Conservation (phyloP, 2,797 vertebrate genomes). For the Pangasius krempfi region DNA sequence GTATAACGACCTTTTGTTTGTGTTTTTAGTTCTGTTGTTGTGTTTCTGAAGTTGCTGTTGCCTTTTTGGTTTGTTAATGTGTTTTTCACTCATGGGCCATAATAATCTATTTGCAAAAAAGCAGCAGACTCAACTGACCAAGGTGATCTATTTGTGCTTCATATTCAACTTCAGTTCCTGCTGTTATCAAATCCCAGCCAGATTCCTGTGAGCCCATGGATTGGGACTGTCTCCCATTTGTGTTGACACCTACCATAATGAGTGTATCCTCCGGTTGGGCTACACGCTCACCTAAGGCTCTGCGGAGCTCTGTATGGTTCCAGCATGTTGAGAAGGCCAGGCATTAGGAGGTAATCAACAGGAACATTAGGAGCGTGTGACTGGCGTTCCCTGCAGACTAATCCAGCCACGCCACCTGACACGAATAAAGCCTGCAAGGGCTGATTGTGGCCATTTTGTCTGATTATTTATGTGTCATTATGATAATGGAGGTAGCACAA, state of each 20-base stretch:
- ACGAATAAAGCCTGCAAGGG: background rate
- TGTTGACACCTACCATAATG: conserved; percentile 35
- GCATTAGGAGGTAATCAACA: conserved; percentile 36
- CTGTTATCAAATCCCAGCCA: background rate
- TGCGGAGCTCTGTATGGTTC: conserved; percentile 25
- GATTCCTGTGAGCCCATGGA: background rate
- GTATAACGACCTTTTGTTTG: background rate
- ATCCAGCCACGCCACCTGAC: conserved; percentile 53
- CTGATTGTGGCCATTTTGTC: conserved; percentile 56
- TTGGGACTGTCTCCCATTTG: conserved; percentile 30
- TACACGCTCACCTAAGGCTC: conserved; percentile 28
- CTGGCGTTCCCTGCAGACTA: conserved; percentile 44
- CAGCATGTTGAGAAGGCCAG: conserved; percentile 28
- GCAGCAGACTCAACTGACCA: background rate
- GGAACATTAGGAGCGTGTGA: conserved; percentile 48
- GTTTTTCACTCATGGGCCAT: background rate
- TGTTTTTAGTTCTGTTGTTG: background rate
- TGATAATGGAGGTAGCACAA: conserved; percentile 78
- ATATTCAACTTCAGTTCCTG: background rate
- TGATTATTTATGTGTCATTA: conserved; percentile 80
- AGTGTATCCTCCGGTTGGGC: conserved; percentile 8
- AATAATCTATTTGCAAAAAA: background rate
- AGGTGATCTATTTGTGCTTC: conserved; percentile 1
- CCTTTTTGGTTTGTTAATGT: background rate
- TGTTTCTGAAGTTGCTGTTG: background rate